These are phyloP conservation scores for Cacatua alba DNA, from an alignment of 2,113 vertebrate genomes.

Conservation along the genomic window DNA sequence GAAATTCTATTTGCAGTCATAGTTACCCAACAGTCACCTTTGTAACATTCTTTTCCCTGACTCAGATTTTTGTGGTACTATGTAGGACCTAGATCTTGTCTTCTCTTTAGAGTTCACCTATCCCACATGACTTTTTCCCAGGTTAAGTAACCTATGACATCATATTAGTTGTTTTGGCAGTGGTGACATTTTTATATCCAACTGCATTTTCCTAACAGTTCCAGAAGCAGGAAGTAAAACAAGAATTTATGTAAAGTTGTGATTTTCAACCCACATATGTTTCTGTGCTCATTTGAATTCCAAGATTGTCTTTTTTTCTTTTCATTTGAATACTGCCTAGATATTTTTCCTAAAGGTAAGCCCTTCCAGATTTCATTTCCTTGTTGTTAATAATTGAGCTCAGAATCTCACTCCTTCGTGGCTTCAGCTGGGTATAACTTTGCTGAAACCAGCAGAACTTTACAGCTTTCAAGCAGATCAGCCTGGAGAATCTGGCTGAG, in stretches of 20 bases:
- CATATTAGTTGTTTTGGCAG: not conserved
- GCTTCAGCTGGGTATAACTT: not conserved
- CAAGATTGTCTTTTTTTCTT: not conserved
- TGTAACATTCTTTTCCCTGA: not conserved
- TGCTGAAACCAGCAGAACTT: constrained; percentile 11
- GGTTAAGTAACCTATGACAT: not conserved
- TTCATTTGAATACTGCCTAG: not conserved
- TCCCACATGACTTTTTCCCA: not conserved
- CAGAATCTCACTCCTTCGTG: not conserved
- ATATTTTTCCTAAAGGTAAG: not conserved
- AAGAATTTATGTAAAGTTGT: not conserved
- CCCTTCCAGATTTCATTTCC: not conserved
- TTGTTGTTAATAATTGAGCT: not conserved
- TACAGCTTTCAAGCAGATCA: not conserved
- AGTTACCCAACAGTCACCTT: not conserved
- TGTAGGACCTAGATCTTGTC: not conserved
- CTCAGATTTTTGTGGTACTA: not conserved
- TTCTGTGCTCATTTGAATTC: not conserved
- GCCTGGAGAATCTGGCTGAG: not conserved
- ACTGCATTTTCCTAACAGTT: not conserved
- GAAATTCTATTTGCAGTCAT: not conserved
- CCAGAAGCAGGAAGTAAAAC: not conserved
- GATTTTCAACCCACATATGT: not conserved
- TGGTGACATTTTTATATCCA: not conserved
- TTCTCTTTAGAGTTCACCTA: not conserved